Evolutionary conservation across 2,797 vertebrate species (phyloP), one percentile per base, ranked within the genome.

Genomic region (Phataginus tricuspis): DNA sequence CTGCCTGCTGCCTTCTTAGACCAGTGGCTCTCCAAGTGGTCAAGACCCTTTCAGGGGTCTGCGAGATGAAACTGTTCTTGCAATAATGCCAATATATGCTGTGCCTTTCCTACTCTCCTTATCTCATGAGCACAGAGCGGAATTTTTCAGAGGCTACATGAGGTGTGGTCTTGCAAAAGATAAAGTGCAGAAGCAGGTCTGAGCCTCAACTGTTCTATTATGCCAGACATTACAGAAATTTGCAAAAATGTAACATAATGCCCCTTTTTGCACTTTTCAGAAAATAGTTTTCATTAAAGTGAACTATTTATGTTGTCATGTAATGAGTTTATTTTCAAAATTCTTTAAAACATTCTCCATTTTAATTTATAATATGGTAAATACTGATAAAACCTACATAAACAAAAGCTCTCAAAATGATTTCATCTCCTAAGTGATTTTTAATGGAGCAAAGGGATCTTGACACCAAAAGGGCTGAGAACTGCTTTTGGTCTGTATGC

Each of bases 401-500:
- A 51, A 34, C 39, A 55, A 29, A 31, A 61, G 21, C 78, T 68
- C 59, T 45, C 11, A 45, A 45, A 45, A 45, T 45, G 10, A 45
- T 45, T 37, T 8, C 27, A 63, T 51, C 77, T 16, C 61, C 61
- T 74, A 19, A 23, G 13, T 27, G 66, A 64, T 13, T 77, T 63
- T 31, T 15, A 10, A 53, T 0, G 9, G 34, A 2, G 0, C 18
- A 4, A 37, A 86, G 49, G 61, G 29, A 45, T n/a, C 64, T 18
- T 8, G 80, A 42, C 49, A 53, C 34, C 13, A 2, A 4, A 71
- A 74, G 4, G 16, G 4, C 1, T 16, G 29, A 31, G 59, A 7
- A 14, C 5, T 4, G 49, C 61, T 5, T 49, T 2, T 0, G 10
- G 34, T 31, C 31, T 5, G 0, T 4, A 13, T 4, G 66, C 42